These are phyloP conservation scores for Ascaphus truei DNA, from an alignment of 2,113 vertebrate genomes.

Conservation along the genomic window DNA sequence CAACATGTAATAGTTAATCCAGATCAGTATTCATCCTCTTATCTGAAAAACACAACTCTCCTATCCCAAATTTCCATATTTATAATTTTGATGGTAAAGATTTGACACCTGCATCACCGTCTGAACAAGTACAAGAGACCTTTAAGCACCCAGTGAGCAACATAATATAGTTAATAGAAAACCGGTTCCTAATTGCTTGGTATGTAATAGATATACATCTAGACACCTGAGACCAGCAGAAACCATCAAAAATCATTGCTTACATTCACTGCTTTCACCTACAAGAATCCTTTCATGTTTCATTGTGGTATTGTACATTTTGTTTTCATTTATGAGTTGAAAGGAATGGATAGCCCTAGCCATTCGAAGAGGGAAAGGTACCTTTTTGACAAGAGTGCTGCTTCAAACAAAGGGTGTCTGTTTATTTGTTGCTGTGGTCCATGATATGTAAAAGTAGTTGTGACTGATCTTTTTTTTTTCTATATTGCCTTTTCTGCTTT, in stretches of 20 bases:
- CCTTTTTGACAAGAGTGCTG: background rate
- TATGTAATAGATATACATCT: slow-evolving; percentile 71
- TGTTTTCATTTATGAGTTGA: slow-evolving; percentile 56
- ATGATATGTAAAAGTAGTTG: background rate
- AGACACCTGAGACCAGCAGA: slow-evolving; percentile 79
- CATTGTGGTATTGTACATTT: slow-evolving; percentile 55
- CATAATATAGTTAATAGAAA: slow-evolving; percentile 56
- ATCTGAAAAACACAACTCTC: too few relatives aligned
- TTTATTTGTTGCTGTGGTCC: background rate
- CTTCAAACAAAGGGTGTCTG: background rate
- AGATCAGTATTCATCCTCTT: too few relatives aligned
- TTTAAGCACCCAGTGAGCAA: slow-evolving; percentile 38
- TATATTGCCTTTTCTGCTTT: background rate
- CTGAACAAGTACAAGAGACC: background rate
- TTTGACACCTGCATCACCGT: background rate
- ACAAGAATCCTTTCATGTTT: slow-evolving; percentile 65
- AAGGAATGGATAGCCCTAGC: slow-evolving; percentile 39
- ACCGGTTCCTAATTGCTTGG: slow-evolving; percentile 60
- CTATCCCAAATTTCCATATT: too few relatives aligned
- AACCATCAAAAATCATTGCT: slow-evolving; percentile 53
- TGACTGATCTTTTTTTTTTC: background rate
- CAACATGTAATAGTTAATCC: too few relatives aligned
- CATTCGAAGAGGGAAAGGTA: background rate
- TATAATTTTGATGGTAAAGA: too few relatives aligned
- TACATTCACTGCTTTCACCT: slow-evolving; percentile 47